Percentiles rank a stretch among this genome's conserved stretches.
Conservation (phyloP, 2,888 invertebrate species). For the Pegoplata infirma region DNA sequence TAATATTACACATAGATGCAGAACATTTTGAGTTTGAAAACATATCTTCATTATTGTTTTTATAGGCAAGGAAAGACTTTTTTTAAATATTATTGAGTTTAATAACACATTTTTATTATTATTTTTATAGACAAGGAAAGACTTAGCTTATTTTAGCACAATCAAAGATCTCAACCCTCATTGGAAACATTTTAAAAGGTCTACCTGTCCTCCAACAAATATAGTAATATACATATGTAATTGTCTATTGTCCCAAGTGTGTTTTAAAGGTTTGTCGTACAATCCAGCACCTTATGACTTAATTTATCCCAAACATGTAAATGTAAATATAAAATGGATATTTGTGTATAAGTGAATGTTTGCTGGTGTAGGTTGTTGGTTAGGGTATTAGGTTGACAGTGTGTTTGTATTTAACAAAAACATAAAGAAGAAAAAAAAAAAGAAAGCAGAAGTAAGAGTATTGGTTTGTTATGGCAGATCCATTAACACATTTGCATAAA, state of each 20-base stretch:
- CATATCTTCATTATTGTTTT: no score
- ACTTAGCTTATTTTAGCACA: no score
- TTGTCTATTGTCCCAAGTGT: constrained; percentile 57
- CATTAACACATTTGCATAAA: constrained; percentile 68
- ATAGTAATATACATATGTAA: constrained; percentile 47
- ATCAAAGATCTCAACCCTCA: no score
- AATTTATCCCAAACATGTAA: constrained; percentile 48
- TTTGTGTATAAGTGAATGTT: constrained; percentile 13
- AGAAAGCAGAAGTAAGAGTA: constrained; percentile 23
- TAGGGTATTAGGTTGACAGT: background rate
- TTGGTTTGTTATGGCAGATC: constrained; percentile 60
- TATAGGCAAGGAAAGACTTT: no score
- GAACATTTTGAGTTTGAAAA: no score
- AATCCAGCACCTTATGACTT: constrained; percentile 55
- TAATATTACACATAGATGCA: no score
- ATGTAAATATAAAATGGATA: background rate
- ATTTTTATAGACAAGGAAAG: no score
- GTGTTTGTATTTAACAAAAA: constrained; percentile 17
- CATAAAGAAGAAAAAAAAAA: no score
- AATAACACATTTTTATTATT: no score
- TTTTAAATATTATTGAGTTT: no score
- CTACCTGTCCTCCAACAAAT: background rate
- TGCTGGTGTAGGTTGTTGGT: constrained; percentile 5
- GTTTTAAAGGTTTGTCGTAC: constrained; percentile 55
- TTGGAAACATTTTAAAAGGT: no score